Evolutionary conservation across 2,888 invertebrate species (phyloP).

Genomic region (Lottia scabra): DNA sequence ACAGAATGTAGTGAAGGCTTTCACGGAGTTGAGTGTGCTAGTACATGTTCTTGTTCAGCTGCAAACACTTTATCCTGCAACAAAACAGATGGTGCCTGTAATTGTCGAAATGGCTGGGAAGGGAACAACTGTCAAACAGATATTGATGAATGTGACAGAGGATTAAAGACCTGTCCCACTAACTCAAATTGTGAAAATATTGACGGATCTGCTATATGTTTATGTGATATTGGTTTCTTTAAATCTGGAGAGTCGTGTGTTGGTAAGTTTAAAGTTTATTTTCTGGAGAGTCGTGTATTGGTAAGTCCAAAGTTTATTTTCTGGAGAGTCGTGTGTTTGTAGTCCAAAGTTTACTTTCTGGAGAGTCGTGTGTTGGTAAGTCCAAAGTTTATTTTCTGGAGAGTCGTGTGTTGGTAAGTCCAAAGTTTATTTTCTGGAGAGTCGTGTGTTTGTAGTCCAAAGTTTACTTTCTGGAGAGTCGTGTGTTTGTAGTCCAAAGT

Average conservation of each 20-base stretch:
- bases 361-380: no score
- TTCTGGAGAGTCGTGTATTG: no score
- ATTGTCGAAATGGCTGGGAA: slow-evolving; percentile 35
- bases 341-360: no score
- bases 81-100: slow-evolving; percentile 31
- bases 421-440: no score
- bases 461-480: no score
- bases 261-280: no score
- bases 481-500: no score
- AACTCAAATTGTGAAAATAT: slow-evolving; percentile 14
- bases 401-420: no score
- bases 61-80: slow-evolving; percentile 18
- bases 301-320: no score
- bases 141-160: slow-evolving; percentile 35
- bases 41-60: slow-evolving; percentile 29
- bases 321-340: no score
- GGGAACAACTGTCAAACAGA: slow-evolving; percentile 32
- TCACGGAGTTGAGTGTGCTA: slow-evolving; percentile 30
- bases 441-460: no score
- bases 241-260: not conserved
- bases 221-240: slow-evolving; percentile 10
- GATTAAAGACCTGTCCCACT: slow-evolving; percentile 1
- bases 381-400: no score
- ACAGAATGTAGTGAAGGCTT: slow-evolving; percentile 24
- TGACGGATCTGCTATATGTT: slow-evolving; percentile 15